These are phyloP conservation scores for Drosophila saltans DNA, from an alignment of 1,140 invertebrate species.

Conservation along the genomic window DNA sequence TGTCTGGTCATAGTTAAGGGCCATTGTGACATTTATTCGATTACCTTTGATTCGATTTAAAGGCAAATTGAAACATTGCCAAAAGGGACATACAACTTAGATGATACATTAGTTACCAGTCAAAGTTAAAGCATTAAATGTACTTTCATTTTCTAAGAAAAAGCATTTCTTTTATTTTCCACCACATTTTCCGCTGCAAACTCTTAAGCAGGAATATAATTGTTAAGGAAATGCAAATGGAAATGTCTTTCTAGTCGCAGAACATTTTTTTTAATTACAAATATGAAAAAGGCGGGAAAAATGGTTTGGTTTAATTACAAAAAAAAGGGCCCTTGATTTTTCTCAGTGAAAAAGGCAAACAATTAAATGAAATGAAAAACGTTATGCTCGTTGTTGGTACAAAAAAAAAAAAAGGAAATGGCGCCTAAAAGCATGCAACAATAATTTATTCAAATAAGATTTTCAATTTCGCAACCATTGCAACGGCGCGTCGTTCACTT, in stretches of 20 bases:
- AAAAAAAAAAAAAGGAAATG: constrained; percentile 7
- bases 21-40: constrained; percentile 4
- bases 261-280: constrained; percentile 1
- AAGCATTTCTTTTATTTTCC: background rate
- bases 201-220: no score
- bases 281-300: constrained; percentile 9
- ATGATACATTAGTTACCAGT: background rate
- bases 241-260: background rate
- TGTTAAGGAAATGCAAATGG: background rate
- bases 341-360: constrained; percentile 21
- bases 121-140: background rate
- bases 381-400: constrained; percentile 28
- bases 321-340: background rate
- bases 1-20: background rate
- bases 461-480: constrained; percentile 25
- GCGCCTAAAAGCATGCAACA: constrained; percentile 62
- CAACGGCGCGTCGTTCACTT: background rate
- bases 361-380: constrained; percentile 52
- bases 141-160: no score
- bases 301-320: constrained; percentile 3
- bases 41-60: background rate
- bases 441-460: constrained; percentile 64
- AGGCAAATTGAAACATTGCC: background rate
- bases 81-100: background rate
- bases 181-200: background rate